These are phyloP conservation scores for Microdon myrmicae DNA, from an alignment of 2,888 invertebrate genomes.

Conservation along the genomic window DNA sequence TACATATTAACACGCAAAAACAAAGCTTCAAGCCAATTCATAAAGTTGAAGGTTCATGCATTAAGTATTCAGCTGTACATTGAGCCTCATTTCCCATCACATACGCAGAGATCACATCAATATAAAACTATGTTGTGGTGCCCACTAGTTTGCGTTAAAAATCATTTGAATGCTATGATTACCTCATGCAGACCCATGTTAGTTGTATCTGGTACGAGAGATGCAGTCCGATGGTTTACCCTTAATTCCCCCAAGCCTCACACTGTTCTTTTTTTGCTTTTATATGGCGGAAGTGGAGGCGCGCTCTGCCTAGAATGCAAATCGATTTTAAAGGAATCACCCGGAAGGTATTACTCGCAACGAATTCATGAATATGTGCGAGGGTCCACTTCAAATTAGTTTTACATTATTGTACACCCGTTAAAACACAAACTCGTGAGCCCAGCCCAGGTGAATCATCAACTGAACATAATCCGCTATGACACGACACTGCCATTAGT, in stretches of 20 bases:
- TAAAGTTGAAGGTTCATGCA: slow-evolving; percentile 46
- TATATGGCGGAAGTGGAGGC: slow-evolving; percentile 41
- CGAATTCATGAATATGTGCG: too few species aligned
- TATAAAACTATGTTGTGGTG: slow-evolving; percentile 23
- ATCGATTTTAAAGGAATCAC: slow-evolving; percentile 45
- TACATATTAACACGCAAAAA: neutral
- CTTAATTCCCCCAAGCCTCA: slow-evolving; percentile 7
- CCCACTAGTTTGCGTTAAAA: slow-evolving; percentile 2
- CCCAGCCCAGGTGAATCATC: too few species aligned
- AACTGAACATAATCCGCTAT: too few species aligned
- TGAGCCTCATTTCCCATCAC: neutral
- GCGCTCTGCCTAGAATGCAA: slow-evolving; percentile 42
- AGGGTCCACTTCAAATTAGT: too few species aligned
- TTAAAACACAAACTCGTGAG: too few species aligned
- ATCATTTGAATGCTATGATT: slow-evolving; percentile 42
- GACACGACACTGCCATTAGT: too few species aligned
- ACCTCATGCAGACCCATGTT: slow-evolving; percentile 30
- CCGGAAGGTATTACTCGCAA: too few species aligned
- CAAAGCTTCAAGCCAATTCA: too few species aligned
- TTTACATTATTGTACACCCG: too few species aligned
- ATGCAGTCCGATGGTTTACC: slow-evolving; percentile 15
- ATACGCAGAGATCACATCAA: slow-evolving; percentile 30
- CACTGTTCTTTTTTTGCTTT: slow-evolving; percentile 4
- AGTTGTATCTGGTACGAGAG: slow-evolving; percentile 26
- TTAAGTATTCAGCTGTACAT: slow-evolving; percentile 25